phyloP scores from a whole-genome alignment of 2,888 invertebrate species.

The Neoitamus cyanurus region DNA sequence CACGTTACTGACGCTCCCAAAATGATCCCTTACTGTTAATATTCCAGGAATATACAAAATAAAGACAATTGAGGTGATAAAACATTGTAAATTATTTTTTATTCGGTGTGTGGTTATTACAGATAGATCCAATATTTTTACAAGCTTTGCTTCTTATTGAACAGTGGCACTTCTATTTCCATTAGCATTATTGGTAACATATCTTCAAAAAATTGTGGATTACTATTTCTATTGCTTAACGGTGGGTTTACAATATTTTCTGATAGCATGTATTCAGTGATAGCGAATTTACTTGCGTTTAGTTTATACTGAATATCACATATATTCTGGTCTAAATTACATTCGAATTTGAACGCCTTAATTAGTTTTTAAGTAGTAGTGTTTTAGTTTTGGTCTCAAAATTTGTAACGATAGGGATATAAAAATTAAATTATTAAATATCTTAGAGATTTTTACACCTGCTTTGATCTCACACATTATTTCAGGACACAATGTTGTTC shows the following conservation, averaged over 20 bases:
- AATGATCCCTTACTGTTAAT: too few species aligned
- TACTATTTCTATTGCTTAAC: not conserved
- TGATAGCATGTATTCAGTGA: not conserved
- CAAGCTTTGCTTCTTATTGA: not conserved
- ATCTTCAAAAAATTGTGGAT: not conserved
- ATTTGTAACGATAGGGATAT: not conserved
- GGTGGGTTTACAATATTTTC: not conserved
- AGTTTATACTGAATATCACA: not conserved
- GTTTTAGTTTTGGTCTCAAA: not conserved
- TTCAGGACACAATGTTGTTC: not conserved
- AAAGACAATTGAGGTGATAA: not conserved
- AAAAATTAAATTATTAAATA: not conserved
- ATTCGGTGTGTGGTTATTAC: not conserved
- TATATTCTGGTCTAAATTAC: not conserved
- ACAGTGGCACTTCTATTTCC: not conserved
- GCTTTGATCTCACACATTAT: not conserved
- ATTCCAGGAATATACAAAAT: not conserved
- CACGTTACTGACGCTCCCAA: too few species aligned
- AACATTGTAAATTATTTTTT: not conserved
- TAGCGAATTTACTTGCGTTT: not conserved
- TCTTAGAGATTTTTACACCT: not conserved
- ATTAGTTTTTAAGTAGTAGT: not conserved
- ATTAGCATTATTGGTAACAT: not conserved
- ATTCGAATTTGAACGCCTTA: not conserved
- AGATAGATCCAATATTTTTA: not conserved